Percentiles rank a stretch among this genome's conserved stretches.
These are phyloP conservation scores for Marronus borbonicus DNA, from an alignment of 2,888 invertebrate genomes.

Conservation along the genomic window DNA sequence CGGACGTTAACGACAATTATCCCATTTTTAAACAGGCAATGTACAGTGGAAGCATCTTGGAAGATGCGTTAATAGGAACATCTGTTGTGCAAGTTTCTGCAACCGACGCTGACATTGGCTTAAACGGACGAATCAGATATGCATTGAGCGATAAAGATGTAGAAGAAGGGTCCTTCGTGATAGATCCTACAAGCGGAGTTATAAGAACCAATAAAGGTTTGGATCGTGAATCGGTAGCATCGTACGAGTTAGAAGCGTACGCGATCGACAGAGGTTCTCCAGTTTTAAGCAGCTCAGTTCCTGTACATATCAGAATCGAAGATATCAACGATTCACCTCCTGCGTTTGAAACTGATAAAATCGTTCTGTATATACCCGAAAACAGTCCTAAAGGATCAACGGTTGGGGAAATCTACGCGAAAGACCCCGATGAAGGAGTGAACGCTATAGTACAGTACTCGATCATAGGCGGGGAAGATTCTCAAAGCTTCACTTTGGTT, in stretches of 20 bases:
- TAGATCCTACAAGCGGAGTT: conserved; percentile 94
- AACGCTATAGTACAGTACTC: conserved; percentile 95
- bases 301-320: conserved; percentile 86
- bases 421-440: conserved; percentile 93
- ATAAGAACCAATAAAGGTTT: conserved; percentile 90
- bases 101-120: conserved; percentile 87
- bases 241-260: conserved; percentile 88
- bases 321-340: conserved; percentile 94
- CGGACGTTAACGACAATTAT: conserved; percentile 96
- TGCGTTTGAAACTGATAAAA: conserved; percentile 89
- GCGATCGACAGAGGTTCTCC: conserved; percentile 91
- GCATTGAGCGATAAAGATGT: conserved; percentile 80
- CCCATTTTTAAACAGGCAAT: conserved; percentile 88
- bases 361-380: conserved; percentile 91
- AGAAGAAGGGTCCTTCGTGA: conserved; percentile 92
- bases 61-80: conserved; percentile 89
- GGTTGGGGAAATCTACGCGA: conserved; percentile 91
- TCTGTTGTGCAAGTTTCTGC: conserved; percentile 86
- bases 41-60: conserved; percentile 87
- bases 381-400: conserved; percentile 97
- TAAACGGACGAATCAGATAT: conserved; percentile 91
- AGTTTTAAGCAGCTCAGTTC: conserved; percentile 72
- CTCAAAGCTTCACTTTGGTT: conserved; percentile 87
- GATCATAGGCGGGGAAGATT: conserved; percentile 94
- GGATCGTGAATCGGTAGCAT: conserved; percentile 91